Evolutionary conservation across 2,888 invertebrate genomes (phyloP).

Genomic region (Drosophila affinis): DNA sequence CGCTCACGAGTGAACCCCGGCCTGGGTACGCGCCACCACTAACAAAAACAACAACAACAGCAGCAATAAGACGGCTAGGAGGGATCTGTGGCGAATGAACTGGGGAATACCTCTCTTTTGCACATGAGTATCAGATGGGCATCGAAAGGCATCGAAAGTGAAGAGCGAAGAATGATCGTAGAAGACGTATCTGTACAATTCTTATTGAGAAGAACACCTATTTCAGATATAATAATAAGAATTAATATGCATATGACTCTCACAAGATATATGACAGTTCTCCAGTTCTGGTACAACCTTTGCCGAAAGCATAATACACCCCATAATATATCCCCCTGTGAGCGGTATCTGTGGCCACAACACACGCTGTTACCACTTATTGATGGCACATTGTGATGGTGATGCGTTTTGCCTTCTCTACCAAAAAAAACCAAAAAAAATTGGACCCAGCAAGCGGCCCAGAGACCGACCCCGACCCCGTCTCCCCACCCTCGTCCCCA

Average conservation of each 20-base stretch:
- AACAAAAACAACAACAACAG: constrained; percentile 19
- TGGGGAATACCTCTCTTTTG: constrained; percentile 13
- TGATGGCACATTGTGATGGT: constrained; percentile 77
- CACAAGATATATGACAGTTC: too few relatives aligned
- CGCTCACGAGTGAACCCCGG: constrained; percentile 72
- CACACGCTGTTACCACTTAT: constrained; percentile 79
- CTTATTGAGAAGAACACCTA: too few relatives aligned
- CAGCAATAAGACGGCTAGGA: constrained; percentile 36
- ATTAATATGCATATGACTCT: too few relatives aligned
- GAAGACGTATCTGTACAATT: too few relatives aligned
- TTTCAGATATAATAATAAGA: too few relatives aligned
- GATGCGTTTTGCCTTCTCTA: constrained; percentile 63
- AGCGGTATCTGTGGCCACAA: constrained; percentile 47
- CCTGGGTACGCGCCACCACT: constrained; percentile 61
- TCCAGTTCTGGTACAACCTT: not conserved
- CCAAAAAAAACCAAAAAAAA: constrained; percentile 48
- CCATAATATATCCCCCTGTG: constrained; percentile 3
- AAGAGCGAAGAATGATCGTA: too few relatives aligned
- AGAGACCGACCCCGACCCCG: constrained; percentile 11
- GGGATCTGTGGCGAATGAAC: not conserved
- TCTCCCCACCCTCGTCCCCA: not conserved
- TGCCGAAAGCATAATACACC: not conserved
- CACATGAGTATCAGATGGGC: too few relatives aligned
- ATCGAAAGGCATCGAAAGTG: too few relatives aligned
- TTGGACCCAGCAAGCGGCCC: constrained; percentile 59